Evolutionary conservation across 1,140 invertebrate genomes (phyloP), one percentile per base, ranked within the genome.

Genomic region (Colletes latitarsis): DNA sequence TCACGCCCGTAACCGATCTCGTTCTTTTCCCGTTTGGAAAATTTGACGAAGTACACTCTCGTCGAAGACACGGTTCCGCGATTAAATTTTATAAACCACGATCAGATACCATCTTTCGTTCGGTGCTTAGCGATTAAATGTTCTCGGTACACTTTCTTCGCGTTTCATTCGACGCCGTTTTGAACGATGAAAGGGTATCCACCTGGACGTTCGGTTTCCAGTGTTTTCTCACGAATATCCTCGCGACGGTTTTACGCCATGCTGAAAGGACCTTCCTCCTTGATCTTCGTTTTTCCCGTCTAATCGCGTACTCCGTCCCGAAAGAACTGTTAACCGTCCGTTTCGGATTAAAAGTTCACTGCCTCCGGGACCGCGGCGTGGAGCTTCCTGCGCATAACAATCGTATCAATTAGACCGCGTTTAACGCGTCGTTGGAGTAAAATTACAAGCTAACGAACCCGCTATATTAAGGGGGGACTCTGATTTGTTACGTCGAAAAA

Each of bases 211-310:
- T 62, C 4, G 19, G 39, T 53, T 57, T 21, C 60, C 77, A 49
- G 9, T 79, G 60, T 73, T 73, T 73, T 53, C 64, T 73, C 77
- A 79, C 73, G 77, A 73, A 79, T 79, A 79, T 79, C 73, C 77
- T 46, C 15, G 15, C 1, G n/a, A 39, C n/a, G 21, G 53, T 46
- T 55, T 39, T 43, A 12, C 30, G 15, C 49, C 43, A 57, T 55
- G n/a, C 39, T 5, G n/a, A 12, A 43, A n/a, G 15, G 10, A 12
- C 19, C 15, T 21, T 10, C 57, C 39, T 41, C 63, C 17, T 60
- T 14, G 14, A 19, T 55, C 21, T 2, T 8, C 52, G 9, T 64
- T 19, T 15, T 39, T 43, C n/a, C n/a, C 9, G n/a, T 43, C 39
- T 52, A 46, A 10, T 4, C 10, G 39, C 39, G 39, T 41, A 9